phyloP scores from a whole-genome alignment of 2,113 vertebrate species.

The Rhynchomys soricoides region DNA sequence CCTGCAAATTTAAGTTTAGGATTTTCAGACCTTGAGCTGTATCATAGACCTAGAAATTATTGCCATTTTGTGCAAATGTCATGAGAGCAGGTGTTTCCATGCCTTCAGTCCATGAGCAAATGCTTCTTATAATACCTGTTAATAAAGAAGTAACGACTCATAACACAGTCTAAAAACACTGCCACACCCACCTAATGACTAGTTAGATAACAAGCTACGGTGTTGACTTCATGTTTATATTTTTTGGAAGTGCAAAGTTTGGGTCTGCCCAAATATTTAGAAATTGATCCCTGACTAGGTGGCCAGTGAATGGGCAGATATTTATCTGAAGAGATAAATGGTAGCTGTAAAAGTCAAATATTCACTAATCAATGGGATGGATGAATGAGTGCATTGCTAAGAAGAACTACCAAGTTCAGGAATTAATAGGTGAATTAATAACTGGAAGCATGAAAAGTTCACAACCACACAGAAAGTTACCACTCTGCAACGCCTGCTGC shows the following conservation, averaged over 20 bases:
- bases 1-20: conserved; percentile 62
- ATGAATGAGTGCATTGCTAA: background rate
- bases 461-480: background rate
- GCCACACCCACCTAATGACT: background rate
- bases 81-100: conserved; percentile 18
- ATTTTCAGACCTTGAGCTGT: conserved; percentile 32
- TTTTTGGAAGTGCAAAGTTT: background rate
- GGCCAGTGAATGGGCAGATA: background rate
- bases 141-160: background rate
- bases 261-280: background rate
- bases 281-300: background rate
- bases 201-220: background rate
- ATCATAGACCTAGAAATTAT: background rate
- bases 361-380: background rate
- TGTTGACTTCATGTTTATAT: background rate
- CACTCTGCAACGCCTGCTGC: background rate
- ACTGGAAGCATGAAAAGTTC: background rate
- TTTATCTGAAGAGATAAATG: background rate
- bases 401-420: background rate
- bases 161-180: background rate
- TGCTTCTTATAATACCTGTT: conserved; percentile 17
- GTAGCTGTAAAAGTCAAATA: background rate
- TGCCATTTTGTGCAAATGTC: background rate
- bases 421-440: conserved; percentile 7
- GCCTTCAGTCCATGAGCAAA: background rate